Evolutionary conservation across 2,888 invertebrate genomes (phyloP), one percentile per base, ranked within the genome.

Genomic region (Therioaphis trifolii): DNA sequence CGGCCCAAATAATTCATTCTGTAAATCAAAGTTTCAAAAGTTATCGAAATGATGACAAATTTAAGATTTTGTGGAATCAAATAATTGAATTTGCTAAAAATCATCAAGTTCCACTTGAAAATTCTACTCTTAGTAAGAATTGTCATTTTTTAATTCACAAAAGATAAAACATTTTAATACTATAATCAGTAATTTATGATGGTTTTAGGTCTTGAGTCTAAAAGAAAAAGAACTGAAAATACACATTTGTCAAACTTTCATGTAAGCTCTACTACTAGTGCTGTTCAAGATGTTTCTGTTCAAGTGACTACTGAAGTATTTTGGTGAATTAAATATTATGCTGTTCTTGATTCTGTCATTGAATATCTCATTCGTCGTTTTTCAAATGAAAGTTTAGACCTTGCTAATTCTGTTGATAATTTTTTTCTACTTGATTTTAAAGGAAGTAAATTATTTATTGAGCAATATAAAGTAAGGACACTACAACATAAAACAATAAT

Each of bases 1-100:
- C 69, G 7, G 43, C 24, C 46, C 15, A 69, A 69, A 43, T 43
- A 69, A 68, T 68, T 43, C 11, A 43, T 68, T 21, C 12, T 68
- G 68, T 68, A 1, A 68, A 43, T 1, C 43, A 68, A 68, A 43
- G 21, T 68, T 24, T 68, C 2, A 24, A 21, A 43, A 4, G 43
- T 68, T 68, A 68, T 68, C 68, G 35, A 68, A 68, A 43, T 43
- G 12, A 68, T 68, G 68, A 40, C 2, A 68, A 68, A 68, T 68
- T 68, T 68, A 43, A 4, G 21, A 14, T 68, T 68, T 43, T 68
- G 18, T 40, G 40, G 66, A 40, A 12, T 21, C 4, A 40, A 68
- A 21, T n/a, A n/a, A 11, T 5, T 68, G n/a, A 40, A n/a, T 40
- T 40, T 68, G n/a, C 40, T 40, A 68, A 40, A 40, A 68, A 40